Evolutionary conservation across 2,888 invertebrate species (phyloP), one percentile per base, ranked within the genome.

Genomic region (Phoenoteleia sp.): DNA sequence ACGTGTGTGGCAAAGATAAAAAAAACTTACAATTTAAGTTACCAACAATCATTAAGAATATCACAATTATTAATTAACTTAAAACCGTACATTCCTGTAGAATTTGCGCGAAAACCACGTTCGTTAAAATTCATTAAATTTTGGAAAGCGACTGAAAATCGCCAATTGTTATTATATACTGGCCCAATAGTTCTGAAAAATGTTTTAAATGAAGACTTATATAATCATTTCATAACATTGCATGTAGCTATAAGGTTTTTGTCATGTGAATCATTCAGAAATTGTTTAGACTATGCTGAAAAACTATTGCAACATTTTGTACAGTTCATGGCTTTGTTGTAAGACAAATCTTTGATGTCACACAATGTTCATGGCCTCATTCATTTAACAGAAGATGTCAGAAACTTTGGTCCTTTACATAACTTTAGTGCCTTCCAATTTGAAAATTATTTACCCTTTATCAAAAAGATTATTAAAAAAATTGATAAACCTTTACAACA

Each of bases 361-460:
- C 36, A 52, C 23, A 69, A 69, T 23, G 25, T 52, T n/a, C 69
- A 69, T 21, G 54, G 54, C 0, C 54, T 69, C 15, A 15, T 54
- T n/a, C 69, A 69, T 42, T 36, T 69, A n/a, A 23, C 25, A 15
- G 49, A 69, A n/a, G 69, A 69, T 23, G 69, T 39, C 9, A 54
- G n/a, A 54, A 54, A 33, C 0, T 39, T 33, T 36, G 69, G 69
- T 7, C 25, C 25, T 7, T 13, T 69, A 3, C 54, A 69, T n/a
- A 54, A 54, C 2, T 69, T 69, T 17, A 69, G 69, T 49, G 54
- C 69, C n/a, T 69, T 69, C 39, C 25, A 1, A 1, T 69, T 69
- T 6, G 54, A 69, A 42, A 69, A 54, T 39, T 69, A 54, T n/a
- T 5, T 69, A 19, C 69, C 54, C n/a, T 5, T 54, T 1, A 23